These are phyloP conservation scores for Rhipidura dahli DNA, from an alignment of 2,113 vertebrate genomes.

Conservation along the genomic window DNA sequence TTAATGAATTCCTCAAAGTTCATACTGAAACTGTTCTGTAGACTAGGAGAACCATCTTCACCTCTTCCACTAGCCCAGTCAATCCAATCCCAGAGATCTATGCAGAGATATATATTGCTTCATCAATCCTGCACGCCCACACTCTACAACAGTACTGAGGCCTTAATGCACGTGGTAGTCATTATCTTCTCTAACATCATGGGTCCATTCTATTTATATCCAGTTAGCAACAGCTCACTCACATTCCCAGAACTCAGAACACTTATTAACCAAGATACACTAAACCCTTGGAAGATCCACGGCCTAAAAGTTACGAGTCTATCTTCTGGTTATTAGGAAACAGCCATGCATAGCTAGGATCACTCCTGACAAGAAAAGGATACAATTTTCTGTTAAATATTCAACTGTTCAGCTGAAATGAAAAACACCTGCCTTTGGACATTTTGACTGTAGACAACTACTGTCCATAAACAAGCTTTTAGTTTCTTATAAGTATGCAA, in stretches of 20 bases:
- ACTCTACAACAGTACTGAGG: background rate
- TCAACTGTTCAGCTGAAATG: background rate
- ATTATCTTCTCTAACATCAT: background rate
- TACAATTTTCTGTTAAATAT: background rate
- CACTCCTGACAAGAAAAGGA: background rate
- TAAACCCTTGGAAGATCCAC: background rate
- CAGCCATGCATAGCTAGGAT: background rate
- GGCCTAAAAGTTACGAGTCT: background rate
- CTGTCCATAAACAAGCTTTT: background rate
- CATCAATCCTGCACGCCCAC: background rate
- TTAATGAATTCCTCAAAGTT: background rate
- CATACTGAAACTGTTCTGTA: background rate
- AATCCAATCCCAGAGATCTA: background rate
- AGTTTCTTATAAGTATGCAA: background rate
- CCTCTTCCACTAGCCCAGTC: background rate
- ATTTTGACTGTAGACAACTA: background rate
- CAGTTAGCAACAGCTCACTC: background rate
- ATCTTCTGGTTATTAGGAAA: background rate
- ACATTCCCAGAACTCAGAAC: background rate
- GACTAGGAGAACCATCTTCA: background rate
- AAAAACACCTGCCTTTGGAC: background rate
- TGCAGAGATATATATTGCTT: background rate
- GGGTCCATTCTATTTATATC: background rate
- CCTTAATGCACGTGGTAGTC: accelerated
- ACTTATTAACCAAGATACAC: background rate